Evolutionary conservation across 1,140 invertebrate species (phyloP).

Genomic region (Zaprionus africanus): DNA sequence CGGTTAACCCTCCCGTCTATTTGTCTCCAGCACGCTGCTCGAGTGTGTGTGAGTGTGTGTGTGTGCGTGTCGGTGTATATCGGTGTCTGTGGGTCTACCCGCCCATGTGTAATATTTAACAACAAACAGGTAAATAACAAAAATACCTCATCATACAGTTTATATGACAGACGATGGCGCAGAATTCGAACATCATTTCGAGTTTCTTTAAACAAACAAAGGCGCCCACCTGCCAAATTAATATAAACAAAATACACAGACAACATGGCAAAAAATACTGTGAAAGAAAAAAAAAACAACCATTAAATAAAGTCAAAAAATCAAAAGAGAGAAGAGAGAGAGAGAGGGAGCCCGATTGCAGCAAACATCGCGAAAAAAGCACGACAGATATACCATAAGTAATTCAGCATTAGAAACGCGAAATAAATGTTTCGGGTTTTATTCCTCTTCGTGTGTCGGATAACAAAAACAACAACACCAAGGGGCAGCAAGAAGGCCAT

Average conservation of each 20-base stretch:
- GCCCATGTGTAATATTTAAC: conserved; percentile 22
- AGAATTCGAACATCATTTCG: conserved; percentile 54
- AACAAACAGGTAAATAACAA: conserved; percentile 55
- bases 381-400: conserved; percentile 64
- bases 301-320: conserved; percentile 33
- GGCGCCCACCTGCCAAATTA: conserved; percentile 68
- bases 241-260: conserved; percentile 59
- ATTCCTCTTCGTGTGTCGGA: conserved; percentile 48
- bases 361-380: conserved; percentile 59
- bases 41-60: conserved; percentile 14
- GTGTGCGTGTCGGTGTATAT: conserved; percentile 24
- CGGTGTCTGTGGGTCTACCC: conserved; percentile 9
- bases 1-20: conserved; percentile 51
- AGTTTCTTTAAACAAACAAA: conserved; percentile 69
- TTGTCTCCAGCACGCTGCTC: not conserved
- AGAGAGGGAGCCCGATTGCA: conserved; percentile 44
- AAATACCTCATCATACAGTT: conserved; percentile 61
- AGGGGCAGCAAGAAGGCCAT: not conserved
- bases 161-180: conserved; percentile 49
- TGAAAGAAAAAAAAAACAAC: conserved; percentile 28
- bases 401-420: conserved; percentile 74
- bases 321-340: conserved; percentile 28
- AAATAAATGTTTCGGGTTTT: conserved; percentile 75
- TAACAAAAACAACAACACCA: conserved; percentile 40
- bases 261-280: conserved; percentile 23